Conservation (phyloP, 1,140 invertebrate genomes). For the Aphidius gifuensis region DNA sequence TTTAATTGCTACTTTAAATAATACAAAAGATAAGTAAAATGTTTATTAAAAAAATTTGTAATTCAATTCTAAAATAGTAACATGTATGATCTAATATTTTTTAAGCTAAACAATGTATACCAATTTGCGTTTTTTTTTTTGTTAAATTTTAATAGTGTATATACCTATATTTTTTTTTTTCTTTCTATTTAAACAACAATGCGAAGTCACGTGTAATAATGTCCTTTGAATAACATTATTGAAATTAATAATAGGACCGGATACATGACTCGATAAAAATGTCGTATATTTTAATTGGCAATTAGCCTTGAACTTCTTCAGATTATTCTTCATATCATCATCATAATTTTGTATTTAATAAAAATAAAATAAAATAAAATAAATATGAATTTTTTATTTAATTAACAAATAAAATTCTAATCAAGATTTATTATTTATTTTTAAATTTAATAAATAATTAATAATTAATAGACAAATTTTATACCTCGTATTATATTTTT, state of each 20-base stretch:
- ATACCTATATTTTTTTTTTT: too few relatives aligned
- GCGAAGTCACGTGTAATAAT: too few relatives aligned
- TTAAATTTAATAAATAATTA: background rate
- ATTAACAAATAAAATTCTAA: background rate
- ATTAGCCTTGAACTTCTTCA: conserved; percentile 30
- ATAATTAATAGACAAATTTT: background rate
- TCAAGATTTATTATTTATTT: background rate
- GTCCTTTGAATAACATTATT: conserved; percentile 18
- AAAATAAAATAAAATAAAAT: too few relatives aligned
- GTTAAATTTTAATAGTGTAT: too few relatives aligned
- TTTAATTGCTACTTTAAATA: too few relatives aligned
- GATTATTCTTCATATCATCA: background rate
- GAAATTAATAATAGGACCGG: conserved; percentile 27
- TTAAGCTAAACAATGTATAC: too few relatives aligned
- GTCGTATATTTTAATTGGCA: conserved; percentile 21
- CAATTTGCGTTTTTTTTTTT: too few relatives aligned
- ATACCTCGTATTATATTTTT: conserved; percentile 1
- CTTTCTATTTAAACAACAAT: too few relatives aligned
- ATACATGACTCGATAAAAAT: conserved; percentile 27
- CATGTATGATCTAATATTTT: too few relatives aligned
- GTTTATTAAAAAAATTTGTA: too few relatives aligned
- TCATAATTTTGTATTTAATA: background rate
- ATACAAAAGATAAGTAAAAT: too few relatives aligned
- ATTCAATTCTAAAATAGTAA: too few relatives aligned
- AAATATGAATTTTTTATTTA: background rate